phyloP scores from a whole-genome alignment of 2,888 invertebrate species.

The Nemotelus pantherinus region DNA sequence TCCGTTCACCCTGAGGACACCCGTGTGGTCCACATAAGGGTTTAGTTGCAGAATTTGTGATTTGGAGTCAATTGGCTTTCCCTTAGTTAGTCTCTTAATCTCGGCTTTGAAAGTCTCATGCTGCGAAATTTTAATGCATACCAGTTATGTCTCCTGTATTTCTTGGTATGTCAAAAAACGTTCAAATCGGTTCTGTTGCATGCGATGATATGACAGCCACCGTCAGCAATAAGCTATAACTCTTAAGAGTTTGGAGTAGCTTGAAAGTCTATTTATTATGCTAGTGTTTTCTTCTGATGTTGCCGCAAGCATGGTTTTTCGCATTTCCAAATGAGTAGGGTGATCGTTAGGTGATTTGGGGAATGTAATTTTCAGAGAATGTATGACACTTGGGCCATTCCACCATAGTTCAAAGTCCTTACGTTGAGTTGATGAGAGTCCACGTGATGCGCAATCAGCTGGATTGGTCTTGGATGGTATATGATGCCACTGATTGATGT shows the following conservation, averaged over 20 bases:
- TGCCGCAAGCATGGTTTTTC: background rate
- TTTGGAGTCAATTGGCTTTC: background rate
- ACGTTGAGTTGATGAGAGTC: background rate
- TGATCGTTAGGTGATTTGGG: background rate
- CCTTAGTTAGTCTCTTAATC: background rate
- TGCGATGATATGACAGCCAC: background rate
- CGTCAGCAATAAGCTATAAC: background rate
- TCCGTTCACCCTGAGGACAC: too few species aligned
- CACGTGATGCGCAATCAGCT: constrained; percentile 16
- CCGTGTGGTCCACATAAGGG: background rate
- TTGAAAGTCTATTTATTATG: too few species aligned
- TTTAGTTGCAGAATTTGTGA: background rate
- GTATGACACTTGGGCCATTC: background rate
- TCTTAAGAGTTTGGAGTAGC: background rate
- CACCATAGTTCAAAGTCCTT: background rate
- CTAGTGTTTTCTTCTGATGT: background rate
- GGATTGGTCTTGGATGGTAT: background rate
- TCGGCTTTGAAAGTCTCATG: background rate
- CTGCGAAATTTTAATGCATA: background rate
- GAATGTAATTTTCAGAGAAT: background rate
- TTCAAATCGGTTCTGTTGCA: background rate
- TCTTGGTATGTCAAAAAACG: background rate
- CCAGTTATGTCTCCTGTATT: background rate
- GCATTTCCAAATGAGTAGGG: background rate
- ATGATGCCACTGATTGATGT: constrained; percentile 5